Evolutionary conservation across 2,888 invertebrate species (phyloP).

Genomic region (Leptinotarsa peninsularis): DNA sequence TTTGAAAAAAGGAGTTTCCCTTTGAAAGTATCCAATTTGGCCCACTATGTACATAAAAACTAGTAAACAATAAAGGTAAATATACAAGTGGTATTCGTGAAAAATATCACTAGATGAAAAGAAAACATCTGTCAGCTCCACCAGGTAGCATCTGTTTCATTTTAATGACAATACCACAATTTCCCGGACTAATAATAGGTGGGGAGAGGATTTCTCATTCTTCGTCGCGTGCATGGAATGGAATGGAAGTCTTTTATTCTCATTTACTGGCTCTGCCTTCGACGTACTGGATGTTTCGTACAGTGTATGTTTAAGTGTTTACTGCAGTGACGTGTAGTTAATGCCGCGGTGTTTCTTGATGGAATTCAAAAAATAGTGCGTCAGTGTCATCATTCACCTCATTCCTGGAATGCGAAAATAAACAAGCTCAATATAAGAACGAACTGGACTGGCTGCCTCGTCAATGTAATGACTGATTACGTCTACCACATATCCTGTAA

Average conservation of each 20-base stretch:
- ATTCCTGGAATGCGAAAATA: neutral
- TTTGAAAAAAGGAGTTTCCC: no score
- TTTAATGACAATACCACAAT: neutral
- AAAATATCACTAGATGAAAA: neutral
- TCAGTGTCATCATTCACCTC: neutral
- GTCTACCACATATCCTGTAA: neutral
- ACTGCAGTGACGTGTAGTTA: conserved; percentile 6
- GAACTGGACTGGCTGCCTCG: neutral
- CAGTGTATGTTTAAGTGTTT: neutral
- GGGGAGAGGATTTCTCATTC: conserved; percentile 17
- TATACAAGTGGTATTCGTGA: no score
- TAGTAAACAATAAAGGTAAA: no score
- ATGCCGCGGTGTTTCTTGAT: neutral
- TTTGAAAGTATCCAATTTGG: no score
- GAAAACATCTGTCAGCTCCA: neutral
- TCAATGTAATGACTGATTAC: neutral
- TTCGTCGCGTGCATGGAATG: conserved; percentile 9
- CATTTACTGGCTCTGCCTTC: conserved; percentile 2
- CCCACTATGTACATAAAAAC: no score
- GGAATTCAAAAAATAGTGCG: neutral
- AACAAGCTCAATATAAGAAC: neutral
- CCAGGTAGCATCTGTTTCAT: neutral
- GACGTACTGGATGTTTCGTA: conserved; percentile 1
- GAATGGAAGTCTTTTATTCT: conserved; percentile 9
- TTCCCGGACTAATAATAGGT: conserved; percentile 19